phyloP scores from a whole-genome alignment of 1,140 invertebrate genomes.

The Heliconius hewitsoni region DNA sequence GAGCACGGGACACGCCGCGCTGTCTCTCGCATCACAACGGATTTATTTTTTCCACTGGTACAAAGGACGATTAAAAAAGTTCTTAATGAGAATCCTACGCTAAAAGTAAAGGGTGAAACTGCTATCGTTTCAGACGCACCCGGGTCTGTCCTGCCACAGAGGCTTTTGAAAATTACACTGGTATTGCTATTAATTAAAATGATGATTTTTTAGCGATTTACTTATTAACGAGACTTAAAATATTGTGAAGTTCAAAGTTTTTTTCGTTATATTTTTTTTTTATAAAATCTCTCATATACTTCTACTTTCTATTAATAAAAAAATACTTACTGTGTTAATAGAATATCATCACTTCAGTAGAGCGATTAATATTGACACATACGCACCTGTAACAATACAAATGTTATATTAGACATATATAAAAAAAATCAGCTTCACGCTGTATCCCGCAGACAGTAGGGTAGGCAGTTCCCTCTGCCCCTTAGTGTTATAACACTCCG shows the following conservation, averaged over 20 bases:
- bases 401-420: not conserved
- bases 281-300: not conserved
- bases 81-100: constrained; percentile 72
- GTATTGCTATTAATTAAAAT: constrained; percentile 40
- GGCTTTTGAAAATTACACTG: constrained; percentile 32
- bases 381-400: constrained; percentile 14
- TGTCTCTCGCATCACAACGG: constrained; percentile 67
- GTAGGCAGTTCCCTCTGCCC: too few species aligned
- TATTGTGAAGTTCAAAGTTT: not conserved
- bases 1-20: constrained; percentile 55
- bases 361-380: not conserved
- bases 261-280: constrained; percentile 12
- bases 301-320: not conserved
- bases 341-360: not conserved
- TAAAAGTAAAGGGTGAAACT: constrained; percentile 70
- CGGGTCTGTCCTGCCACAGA: constrained; percentile 26
- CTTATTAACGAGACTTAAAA: constrained; percentile 12
- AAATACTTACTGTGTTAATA: not conserved
- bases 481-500: too few species aligned
- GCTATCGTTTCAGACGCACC: constrained; percentile 45
- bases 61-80: constrained; percentile 81
- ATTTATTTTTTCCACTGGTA: constrained; percentile 75
- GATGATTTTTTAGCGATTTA: constrained; percentile 32
- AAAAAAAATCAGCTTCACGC: not conserved
- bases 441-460: too few species aligned